Evolutionary conservation across 2,888 invertebrate species (phyloP).

Genomic region (Pediacus dermestoides): DNA sequence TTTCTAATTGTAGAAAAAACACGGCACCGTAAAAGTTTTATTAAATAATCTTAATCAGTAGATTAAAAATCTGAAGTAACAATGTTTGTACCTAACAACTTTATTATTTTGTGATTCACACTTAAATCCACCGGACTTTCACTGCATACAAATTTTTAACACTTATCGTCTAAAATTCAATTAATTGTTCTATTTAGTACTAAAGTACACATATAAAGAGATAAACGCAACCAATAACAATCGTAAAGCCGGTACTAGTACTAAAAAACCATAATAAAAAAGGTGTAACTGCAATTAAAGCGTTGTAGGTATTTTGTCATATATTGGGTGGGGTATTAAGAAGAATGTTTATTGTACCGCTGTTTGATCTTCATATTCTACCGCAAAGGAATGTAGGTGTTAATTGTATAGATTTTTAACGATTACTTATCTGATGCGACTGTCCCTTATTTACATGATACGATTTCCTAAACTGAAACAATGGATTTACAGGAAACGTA

Average conservation of each 20-base stretch:
- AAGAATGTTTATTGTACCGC: conserved; percentile 30
- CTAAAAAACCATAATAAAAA: conserved; percentile 19
- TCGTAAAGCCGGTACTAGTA: too few species aligned
- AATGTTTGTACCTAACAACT: too few species aligned
- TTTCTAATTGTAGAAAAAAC: too few species aligned
- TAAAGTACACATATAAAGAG: too few species aligned
- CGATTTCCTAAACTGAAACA: conserved; percentile 27
- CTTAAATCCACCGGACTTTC: too few species aligned
- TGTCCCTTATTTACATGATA: conserved; percentile 30
- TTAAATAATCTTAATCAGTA: too few species aligned
- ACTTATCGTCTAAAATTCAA: conserved; percentile 14
- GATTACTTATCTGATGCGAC: conserved; percentile 23
- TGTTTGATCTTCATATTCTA: conserved; percentile 24
- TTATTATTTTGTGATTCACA: too few species aligned
- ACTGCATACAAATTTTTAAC: too few species aligned
- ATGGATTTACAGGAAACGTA: conserved; percentile 28
- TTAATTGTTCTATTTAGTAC: too few species aligned
- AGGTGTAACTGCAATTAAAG: conserved; percentile 22
- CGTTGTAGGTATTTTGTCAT: conserved; percentile 23
- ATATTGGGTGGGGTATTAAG: conserved; percentile 6
- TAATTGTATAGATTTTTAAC: conserved; percentile 35
- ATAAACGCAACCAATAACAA: too few species aligned
- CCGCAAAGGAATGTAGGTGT: conserved; percentile 30
- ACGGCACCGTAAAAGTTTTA: too few species aligned
- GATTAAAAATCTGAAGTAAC: too few species aligned